Evolutionary conservation across 2,113 vertebrate species (phyloP).

Genomic region (Dromaius novaehollandiae): DNA sequence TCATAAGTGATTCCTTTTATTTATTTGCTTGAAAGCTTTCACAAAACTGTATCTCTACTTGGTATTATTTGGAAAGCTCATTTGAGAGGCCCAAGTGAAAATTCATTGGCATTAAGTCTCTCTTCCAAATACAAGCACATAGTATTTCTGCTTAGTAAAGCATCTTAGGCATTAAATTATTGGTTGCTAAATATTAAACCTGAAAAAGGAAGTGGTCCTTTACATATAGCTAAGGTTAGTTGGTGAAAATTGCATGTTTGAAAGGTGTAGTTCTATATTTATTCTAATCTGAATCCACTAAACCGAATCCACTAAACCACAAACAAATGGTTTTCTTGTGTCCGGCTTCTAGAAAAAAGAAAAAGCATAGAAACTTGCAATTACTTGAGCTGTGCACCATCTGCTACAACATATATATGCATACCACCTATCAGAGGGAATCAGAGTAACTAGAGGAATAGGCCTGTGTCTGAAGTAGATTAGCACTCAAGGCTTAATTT

Average conservation of each 20-base stretch:
- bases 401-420: slow-evolving; percentile 21
- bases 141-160: slow-evolving; percentile 21
- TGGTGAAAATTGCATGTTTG: slow-evolving; percentile 67
- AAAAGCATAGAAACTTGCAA: slow-evolving; percentile 66
- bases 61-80: not conserved
- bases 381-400: slow-evolving; percentile 65
- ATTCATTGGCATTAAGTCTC: not conserved
- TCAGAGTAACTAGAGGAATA: not conserved
- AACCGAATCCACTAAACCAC: slow-evolving; percentile 70
- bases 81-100: not conserved
- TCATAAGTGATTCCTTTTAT: not conserved
- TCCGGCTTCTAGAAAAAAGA: slow-evolving; percentile 64
- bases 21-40: not conserved
- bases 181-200: slow-evolving; percentile 79
- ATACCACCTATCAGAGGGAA: slow-evolving; percentile 15
- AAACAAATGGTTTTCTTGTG: slow-evolving; percentile 72
- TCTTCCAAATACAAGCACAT: not conserved
- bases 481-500: slow-evolving; percentile 11
- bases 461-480: not conserved
- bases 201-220: slow-evolving; percentile 64
- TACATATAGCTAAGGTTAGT: slow-evolving; percentile 72
- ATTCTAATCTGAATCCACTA: slow-evolving; percentile 58
- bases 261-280: slow-evolving; percentile 76
- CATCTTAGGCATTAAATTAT: slow-evolving; percentile 72
- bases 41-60: not conserved